phyloP scores from a whole-genome alignment of 2,113 vertebrate genomes.

The Chamaea fasciata region DNA sequence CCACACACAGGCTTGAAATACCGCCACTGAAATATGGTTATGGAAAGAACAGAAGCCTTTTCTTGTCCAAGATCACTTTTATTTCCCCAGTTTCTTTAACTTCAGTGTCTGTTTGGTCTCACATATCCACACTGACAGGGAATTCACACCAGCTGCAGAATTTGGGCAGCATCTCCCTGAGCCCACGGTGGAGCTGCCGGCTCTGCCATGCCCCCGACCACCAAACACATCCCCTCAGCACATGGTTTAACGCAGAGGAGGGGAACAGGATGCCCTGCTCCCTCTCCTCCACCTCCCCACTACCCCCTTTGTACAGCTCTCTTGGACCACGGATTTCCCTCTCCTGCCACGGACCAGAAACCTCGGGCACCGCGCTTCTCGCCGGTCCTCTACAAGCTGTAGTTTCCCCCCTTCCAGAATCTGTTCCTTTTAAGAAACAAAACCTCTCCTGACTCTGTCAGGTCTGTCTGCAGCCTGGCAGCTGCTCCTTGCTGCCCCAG shows the following conservation, averaged over 20 bases:
- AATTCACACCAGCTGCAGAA: conserved; percentile 37
- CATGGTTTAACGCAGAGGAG: neutral
- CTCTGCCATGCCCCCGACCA: neutral
- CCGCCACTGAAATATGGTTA: neutral
- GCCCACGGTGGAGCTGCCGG: neutral
- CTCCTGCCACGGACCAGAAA: neutral
- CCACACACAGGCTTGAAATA: neutral
- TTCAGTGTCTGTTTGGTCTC: conserved; percentile 65
- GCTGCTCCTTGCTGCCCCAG: neutral
- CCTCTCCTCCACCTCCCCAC: neutral
- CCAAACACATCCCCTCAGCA: neutral
- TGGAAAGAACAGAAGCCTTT: conserved; percentile 59
- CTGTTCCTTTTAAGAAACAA: conserved; percentile 17
- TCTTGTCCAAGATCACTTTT: conserved; percentile 75
- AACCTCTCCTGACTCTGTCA: neutral
- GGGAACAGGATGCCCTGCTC: neutral
- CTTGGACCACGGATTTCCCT: neutral
- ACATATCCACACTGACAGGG: conserved; percentile 35
- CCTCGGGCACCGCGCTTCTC: neutral
- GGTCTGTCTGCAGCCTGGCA: neutral
- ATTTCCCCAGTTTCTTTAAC: conserved; percentile 67
- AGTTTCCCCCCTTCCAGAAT: neutral
- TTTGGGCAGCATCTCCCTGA: neutral
- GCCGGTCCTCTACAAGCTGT: neutral
- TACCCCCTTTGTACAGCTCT: neutral